Conservation (phyloP, 1,140 invertebrate species). For the Heliothis virescens region DNA sequence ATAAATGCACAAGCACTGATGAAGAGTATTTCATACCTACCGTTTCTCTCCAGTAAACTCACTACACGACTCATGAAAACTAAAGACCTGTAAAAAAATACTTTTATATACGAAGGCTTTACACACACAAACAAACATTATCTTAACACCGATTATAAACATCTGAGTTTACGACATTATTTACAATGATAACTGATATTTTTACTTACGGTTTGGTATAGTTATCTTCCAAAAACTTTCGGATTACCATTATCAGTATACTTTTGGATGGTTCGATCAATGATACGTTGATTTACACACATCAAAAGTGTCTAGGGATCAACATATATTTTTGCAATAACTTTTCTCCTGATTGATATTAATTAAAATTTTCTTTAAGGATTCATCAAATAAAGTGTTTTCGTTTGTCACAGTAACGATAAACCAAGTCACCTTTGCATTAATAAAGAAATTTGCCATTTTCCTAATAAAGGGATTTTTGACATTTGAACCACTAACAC, state of each 20-base stretch:
- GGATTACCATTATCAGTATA: neutral
- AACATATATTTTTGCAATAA: too few species aligned
- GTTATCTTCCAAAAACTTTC: neutral
- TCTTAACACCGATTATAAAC: neutral
- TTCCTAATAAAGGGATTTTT: too few species aligned
- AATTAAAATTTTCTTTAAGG: too few species aligned
- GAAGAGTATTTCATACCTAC: neutral
- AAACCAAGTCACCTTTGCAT: too few species aligned
- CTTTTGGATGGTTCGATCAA: neutral
- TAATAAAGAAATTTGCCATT: too few species aligned
- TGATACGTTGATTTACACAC: too few species aligned
- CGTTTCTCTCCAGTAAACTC: neutral
- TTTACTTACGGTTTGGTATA: neutral
- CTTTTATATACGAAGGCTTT: conserved; percentile 3
- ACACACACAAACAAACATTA: neutral
- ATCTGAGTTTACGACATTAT: neutral
- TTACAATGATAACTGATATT: conserved; percentile 17
- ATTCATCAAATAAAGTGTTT: too few species aligned
- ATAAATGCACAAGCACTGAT: too few species aligned
- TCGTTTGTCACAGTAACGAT: too few species aligned
- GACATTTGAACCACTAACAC: too few species aligned
- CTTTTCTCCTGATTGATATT: too few species aligned
- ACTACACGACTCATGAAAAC: neutral
- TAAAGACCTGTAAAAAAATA: neutral
- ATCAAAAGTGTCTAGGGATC: too few species aligned